Percentiles rank a stretch among this genome's conserved stretches.
Conservation (phyloP, 2,797 vertebrate genomes). For the Tenualosa thibaudeaui region DNA sequence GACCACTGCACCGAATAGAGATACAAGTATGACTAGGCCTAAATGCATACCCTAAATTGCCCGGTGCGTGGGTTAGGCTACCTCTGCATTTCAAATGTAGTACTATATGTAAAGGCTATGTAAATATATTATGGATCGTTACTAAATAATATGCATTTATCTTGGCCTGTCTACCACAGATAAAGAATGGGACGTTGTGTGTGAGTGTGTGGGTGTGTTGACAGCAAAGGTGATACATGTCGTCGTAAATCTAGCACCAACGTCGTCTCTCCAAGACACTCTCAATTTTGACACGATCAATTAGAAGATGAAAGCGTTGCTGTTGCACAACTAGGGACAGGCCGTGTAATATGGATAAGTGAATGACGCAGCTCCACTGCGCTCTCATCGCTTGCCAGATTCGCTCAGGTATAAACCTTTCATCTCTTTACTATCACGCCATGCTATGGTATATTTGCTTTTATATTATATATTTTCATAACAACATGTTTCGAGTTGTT, state of each 20-base stretch:
- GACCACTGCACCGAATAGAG: not conserved
- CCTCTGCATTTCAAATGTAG: not conserved
- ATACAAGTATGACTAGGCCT: not conserved
- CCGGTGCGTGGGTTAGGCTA: not conserved
- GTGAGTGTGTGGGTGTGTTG: slow-evolving; percentile 8
- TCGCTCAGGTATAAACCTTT: not conserved
- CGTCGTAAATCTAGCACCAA: slow-evolving; percentile 5
- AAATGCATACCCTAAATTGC: not conserved
- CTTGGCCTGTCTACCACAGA: not conserved
- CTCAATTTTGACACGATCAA: slow-evolving; percentile 39
- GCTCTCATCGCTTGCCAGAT: slow-evolving; percentile 45
- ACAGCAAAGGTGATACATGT: slow-evolving; percentile 2
- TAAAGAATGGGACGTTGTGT: not conserved
- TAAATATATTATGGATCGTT: not conserved
- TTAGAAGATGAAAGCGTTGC: slow-evolving; percentile 28
- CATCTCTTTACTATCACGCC: not conserved
- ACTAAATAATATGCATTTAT: not conserved
- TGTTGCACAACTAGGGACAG: slow-evolving; percentile 22
- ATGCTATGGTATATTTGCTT: not conserved
- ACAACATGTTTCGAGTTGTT: not conserved
- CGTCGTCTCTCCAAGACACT: slow-evolving; percentile 22
- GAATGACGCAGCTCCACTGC: slow-evolving; percentile 29
- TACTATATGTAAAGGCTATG: not conserved
- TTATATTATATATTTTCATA: not conserved
- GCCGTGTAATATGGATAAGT: slow-evolving; percentile 40